Evolutionary conservation across 1,140 invertebrate species (phyloP).

Genomic region (Ericerus pela): DNA sequence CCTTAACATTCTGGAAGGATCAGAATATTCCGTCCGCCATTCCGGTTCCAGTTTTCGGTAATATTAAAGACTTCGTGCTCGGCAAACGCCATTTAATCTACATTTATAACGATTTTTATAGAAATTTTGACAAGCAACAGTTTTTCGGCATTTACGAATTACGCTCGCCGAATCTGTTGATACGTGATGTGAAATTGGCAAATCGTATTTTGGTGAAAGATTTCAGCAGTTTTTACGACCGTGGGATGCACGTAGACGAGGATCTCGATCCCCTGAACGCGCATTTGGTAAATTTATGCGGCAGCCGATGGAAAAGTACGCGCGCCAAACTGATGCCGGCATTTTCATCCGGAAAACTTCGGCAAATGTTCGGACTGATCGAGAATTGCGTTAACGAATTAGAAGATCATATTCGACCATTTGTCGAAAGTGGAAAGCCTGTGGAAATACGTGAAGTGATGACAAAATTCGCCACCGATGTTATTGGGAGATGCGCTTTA

Average conservation of each 20-base stretch:
- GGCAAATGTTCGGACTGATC: constrained; percentile 33
- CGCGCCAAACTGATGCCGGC: constrained; percentile 31
- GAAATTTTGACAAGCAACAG: constrained; percentile 14
- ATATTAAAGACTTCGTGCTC: constrained; percentile 31
- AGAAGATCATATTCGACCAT: background rate
- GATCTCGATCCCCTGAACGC: constrained; percentile 22
- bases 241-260: constrained; percentile 22
- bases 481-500: constrained; percentile 25
- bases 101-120: constrained; percentile 15
- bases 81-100: constrained; percentile 15
- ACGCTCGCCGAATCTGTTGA: constrained; percentile 26
- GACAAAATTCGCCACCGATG: constrained; percentile 21
- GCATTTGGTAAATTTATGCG: constrained; percentile 20
- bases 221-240: constrained; percentile 32
- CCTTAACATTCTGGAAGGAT: constrained; percentile 30
- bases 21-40: constrained; percentile 25
- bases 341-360: constrained; percentile 34
- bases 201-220: constrained; percentile 35
- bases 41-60: constrained; percentile 34
- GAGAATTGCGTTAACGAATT: constrained; percentile 3
- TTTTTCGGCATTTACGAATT: constrained; percentile 30
- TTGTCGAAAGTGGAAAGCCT: background rate
- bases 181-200: constrained; percentile 33
- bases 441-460: constrained; percentile 4
- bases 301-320: constrained; percentile 29